Percentiles rank a stretch among this genome's conserved stretches.
Evolutionary conservation across 2,113 vertebrate species (phyloP).

Genomic region (Calyptommatus sinebrachiatus): DNA sequence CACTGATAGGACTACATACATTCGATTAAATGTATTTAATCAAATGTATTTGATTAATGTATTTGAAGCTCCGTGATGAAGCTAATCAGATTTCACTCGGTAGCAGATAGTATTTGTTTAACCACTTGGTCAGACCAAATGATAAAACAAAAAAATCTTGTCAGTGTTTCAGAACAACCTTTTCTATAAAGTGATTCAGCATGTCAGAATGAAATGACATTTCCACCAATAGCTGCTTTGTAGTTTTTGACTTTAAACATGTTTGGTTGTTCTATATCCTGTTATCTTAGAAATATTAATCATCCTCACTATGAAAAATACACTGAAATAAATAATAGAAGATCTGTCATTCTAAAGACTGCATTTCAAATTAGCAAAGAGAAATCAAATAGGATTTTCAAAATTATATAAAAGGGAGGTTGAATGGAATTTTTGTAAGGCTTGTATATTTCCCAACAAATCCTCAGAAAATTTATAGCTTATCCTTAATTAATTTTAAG

Average conservation of each 20-base stretch:
- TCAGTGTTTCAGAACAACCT: not conserved
- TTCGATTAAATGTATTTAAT: not conserved
- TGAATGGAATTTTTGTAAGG: not conserved
- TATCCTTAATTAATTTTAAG: not conserved
- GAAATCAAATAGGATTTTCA: not conserved
- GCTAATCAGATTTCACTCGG: no score
- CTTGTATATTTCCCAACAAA: not conserved
- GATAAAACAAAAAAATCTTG: not conserved
- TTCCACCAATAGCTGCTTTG: not conserved
- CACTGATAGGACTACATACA: not conserved
- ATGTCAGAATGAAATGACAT: not conserved
- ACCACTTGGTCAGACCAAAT: not conserved
- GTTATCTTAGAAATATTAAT: not conserved
- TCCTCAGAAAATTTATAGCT: not conserved
- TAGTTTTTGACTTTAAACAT: not conserved
- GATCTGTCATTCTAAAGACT: not conserved
- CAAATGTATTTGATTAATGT: no score
- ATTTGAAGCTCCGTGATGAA: not conserved
- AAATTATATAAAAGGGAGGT: not conserved
- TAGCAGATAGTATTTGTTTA: not conserved
- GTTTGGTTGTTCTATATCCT: not conserved
- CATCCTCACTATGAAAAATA: not conserved
- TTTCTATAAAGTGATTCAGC: not conserved
- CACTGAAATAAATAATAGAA: not conserved
- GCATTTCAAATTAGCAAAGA: not conserved